Evolutionary conservation across 2,888 invertebrate genomes (phyloP).

Genomic region (Chrysolina americana): DNA sequence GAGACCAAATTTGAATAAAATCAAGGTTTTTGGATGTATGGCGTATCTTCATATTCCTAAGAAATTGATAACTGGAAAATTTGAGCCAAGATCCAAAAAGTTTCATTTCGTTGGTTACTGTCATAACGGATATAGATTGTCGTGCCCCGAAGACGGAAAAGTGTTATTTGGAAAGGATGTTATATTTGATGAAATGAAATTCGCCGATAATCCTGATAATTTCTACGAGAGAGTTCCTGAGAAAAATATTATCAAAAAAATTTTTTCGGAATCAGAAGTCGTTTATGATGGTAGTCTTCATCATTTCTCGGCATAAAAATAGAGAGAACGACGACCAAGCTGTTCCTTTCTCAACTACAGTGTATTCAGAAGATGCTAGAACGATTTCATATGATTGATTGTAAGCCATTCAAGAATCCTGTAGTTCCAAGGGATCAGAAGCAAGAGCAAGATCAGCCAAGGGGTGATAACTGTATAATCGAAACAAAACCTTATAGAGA

Average conservation of each 20-base stretch:
- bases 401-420: conserved; percentile 25
- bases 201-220: background rate
- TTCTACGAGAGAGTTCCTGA: background rate
- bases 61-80: conserved; percentile 1
- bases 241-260: background rate
- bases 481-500: conserved; percentile 29
- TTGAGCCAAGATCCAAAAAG: background rate
- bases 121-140: background rate
- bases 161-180: background rate
- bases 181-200: conserved; percentile 3
- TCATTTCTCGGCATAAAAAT: conserved; percentile 24
- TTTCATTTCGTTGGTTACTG: background rate
- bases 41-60: conserved; percentile 29
- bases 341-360: background rate
- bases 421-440: background rate
- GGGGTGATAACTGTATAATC: background rate
- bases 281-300: background rate
- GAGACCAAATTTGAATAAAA: conserved; percentile 35
- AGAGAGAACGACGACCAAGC: background rate
- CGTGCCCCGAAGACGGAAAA: background rate
- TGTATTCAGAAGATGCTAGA: conserved; percentile 19
- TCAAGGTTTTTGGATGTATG: conserved; percentile 38
- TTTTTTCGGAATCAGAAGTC: background rate
- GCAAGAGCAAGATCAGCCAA: background rate
- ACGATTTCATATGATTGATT: conserved; percentile 38